phyloP scores from a whole-genome alignment of 1,140 invertebrate genomes.

The Cataglyphis hispanica region DNA sequence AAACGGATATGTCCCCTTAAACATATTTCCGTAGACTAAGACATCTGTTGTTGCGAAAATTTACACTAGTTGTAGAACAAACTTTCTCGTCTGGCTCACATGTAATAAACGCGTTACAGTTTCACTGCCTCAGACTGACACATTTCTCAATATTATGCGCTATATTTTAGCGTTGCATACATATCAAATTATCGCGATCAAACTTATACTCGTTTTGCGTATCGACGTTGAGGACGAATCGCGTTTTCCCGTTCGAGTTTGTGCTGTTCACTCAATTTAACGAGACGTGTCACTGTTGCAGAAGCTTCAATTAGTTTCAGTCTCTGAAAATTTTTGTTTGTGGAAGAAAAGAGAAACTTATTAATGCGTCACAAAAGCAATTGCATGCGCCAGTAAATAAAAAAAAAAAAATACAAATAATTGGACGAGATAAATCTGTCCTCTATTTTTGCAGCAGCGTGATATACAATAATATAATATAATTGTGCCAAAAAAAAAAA shows the following conservation, averaged over 20 bases:
- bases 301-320: conserved; percentile 10
- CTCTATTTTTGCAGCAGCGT: not conserved
- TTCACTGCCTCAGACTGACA: not conserved
- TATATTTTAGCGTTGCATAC: conserved; percentile 15
- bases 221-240: conserved; percentile 25
- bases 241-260: conserved; percentile 37
- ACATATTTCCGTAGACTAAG: not conserved
- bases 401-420: not conserved
- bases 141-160: conserved; percentile 35
- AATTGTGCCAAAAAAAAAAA: not conserved
- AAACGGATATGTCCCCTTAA: not conserved
- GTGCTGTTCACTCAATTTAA: conserved; percentile 37
- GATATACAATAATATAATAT: not conserved
- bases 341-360: conserved; percentile 11
- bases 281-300: not conserved
- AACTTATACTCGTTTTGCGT: conserved; percentile 13
- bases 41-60: conserved; percentile 60
- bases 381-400: not conserved
- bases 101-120: conserved; percentile 1
- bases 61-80: conserved; percentile 24
- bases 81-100: conserved; percentile 52
- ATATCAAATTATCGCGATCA: not conserved
- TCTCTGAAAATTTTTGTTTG: not conserved
- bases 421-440: not conserved
- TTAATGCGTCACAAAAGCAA: not conserved